Evolutionary conservation across 2,888 invertebrate genomes (phyloP).

Genomic region (Agonopterix alstromeriana): DNA sequence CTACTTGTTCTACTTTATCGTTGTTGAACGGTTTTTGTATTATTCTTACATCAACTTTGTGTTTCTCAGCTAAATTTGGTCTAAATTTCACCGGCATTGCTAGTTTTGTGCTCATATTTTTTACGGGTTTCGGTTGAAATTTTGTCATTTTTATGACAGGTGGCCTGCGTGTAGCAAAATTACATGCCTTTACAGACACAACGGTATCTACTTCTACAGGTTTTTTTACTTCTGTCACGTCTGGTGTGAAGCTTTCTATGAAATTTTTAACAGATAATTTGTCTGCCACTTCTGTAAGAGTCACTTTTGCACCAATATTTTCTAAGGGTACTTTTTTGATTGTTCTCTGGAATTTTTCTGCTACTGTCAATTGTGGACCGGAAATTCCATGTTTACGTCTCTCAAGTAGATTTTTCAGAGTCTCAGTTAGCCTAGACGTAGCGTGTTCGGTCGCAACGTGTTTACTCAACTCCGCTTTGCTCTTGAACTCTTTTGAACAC

Average conservation of each 20-base stretch:
- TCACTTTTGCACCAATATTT: conserved; percentile 18
- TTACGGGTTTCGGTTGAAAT: conserved; percentile 19
- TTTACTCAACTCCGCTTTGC: conserved; percentile 27
- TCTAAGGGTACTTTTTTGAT: conserved; percentile 34
- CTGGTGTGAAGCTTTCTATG: conserved; percentile 55
- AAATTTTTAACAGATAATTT: conserved; percentile 51
- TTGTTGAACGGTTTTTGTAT: conserved; percentile 13
- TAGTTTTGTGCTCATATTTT: conserved; percentile 14
- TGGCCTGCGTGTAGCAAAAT: conserved; percentile 7
- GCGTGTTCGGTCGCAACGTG: conserved; percentile 43
- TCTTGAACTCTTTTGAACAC: conserved; percentile 37
- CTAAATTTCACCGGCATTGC: conserved; percentile 45
- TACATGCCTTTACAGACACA: conserved; percentile 26
- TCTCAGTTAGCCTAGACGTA: conserved; percentile 49
- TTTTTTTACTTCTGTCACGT: conserved; percentile 20
- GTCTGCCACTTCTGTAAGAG: conserved; percentile 23
- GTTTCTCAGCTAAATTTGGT: conserved; percentile 15
- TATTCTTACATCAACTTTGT: conserved; percentile 29
- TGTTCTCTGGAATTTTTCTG: conserved; percentile 32
- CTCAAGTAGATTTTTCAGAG: conserved; percentile 45
- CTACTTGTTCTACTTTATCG: not conserved
- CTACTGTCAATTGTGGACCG: conserved; percentile 10
- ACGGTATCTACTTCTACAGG: conserved; percentile 8
- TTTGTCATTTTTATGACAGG: conserved; percentile 41
- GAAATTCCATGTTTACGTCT: conserved; percentile 27